These are phyloP conservation scores for Marcusenius ussheri DNA, from an alignment of 2,113 vertebrate species.

Conservation along the genomic window DNA sequence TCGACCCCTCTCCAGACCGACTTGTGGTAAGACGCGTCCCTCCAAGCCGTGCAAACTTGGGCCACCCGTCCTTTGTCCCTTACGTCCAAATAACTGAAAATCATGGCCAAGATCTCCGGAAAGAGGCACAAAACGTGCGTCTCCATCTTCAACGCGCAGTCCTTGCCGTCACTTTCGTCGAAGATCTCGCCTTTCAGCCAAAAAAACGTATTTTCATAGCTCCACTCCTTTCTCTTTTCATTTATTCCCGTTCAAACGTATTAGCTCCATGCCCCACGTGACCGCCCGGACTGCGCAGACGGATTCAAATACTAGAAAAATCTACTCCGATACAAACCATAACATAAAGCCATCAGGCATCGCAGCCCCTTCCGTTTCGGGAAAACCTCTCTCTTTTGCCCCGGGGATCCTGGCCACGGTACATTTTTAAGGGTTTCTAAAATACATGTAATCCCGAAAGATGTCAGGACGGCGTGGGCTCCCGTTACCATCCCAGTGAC, in stretches of 20 bases:
- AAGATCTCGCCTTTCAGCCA: constrained; percentile 20
- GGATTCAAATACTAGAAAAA: constrained; percentile 51
- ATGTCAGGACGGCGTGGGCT: background rate
- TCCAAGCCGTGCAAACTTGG: constrained; percentile 93
- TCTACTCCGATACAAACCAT: constrained; percentile 43
- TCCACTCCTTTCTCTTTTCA: constrained; percentile 33
- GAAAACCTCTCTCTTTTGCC: constrained; percentile 54
- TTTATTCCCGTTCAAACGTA: constrained; percentile 59
- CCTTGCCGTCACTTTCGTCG: background rate
- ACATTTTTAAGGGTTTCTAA: constrained; percentile 51
- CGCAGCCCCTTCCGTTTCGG: constrained; percentile 52
- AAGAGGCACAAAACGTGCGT: constrained; percentile 94
- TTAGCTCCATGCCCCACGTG: constrained; percentile 63
- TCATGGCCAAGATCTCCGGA: constrained; percentile 95
- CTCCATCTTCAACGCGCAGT: constrained; percentile 66
- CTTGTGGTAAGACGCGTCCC: constrained; percentile 96
- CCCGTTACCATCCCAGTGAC: constrained; percentile 22
- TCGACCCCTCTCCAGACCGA: constrained; percentile 95
- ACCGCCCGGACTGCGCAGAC: constrained; percentile 60
- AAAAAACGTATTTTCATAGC: constrained; percentile 4
- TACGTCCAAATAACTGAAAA: constrained; percentile 95
- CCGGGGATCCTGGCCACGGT: constrained; percentile 65
- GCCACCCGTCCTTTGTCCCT: constrained; percentile 95
- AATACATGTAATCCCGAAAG: constrained; percentile 40
- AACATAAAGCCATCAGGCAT: constrained; percentile 51